phyloP scores from a whole-genome alignment of 2,888 invertebrate genomes.

The Leptura quadrifasciata region DNA sequence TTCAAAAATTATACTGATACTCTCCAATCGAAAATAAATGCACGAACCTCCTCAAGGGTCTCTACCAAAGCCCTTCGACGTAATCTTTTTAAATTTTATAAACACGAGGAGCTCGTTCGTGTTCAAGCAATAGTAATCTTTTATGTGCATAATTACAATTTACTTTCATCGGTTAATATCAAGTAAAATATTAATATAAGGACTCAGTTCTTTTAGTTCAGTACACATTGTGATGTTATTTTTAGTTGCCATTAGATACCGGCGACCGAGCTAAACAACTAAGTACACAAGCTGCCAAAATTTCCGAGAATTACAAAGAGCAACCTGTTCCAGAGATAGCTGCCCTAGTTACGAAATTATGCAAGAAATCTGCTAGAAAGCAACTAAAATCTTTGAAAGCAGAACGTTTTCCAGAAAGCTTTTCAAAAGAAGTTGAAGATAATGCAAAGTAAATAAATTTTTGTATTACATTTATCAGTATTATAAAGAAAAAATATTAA shows the following conservation, averaged over 20 bases:
- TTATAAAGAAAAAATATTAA: background rate
- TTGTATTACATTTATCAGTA: too few relatives aligned
- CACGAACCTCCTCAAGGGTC: too few relatives aligned
- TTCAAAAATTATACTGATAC: too few relatives aligned
- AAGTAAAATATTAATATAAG: too few relatives aligned
- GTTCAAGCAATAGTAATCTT: too few relatives aligned
- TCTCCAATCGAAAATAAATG: too few relatives aligned
- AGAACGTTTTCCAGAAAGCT: slow-evolving; percentile 38
- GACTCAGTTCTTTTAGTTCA: too few relatives aligned
- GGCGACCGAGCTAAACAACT: slow-evolving; percentile 39
- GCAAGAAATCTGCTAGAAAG: slow-evolving; percentile 43
- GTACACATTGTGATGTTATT: background rate
- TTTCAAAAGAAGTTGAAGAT: slow-evolving; percentile 36
- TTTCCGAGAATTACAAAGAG: slow-evolving; percentile 33
- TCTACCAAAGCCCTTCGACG: too few relatives aligned
- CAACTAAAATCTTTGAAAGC: slow-evolving; percentile 21
- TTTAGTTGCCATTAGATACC: slow-evolving; percentile 44
- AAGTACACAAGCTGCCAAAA: slow-evolving; percentile 41
- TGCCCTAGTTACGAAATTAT: slow-evolving; percentile 44
- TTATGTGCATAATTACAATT: too few relatives aligned
- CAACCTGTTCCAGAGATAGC: slow-evolving; percentile 53
- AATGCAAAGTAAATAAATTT: slow-evolving; percentile 34
- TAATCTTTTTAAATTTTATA: too few relatives aligned
- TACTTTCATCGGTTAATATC: too few relatives aligned
- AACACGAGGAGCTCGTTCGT: too few relatives aligned